Percentiles rank a stretch among this genome's conserved stretches.
These are phyloP conservation scores for Barnardius zonarius DNA, from an alignment of 2,113 vertebrate species.

Conservation along the genomic window DNA sequence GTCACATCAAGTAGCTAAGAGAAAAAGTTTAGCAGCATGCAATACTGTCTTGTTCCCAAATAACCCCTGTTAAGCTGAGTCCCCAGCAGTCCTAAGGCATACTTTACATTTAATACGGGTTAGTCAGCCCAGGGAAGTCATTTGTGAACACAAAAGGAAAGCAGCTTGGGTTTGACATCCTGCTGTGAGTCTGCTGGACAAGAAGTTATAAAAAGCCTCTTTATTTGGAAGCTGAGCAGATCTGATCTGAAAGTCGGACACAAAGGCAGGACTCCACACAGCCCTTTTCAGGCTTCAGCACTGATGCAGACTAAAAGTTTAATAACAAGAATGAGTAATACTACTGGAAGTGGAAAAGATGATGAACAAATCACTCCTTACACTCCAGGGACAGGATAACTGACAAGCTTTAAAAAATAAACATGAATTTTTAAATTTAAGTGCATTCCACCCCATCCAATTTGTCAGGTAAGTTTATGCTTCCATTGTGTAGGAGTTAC, in stretches of 20 bases:
- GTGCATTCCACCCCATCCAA: neutral
- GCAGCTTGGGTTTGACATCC: neutral
- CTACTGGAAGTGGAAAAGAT: neutral
- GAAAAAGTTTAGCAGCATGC: neutral
- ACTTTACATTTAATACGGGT: constrained; percentile 2
- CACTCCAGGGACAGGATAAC: neutral
- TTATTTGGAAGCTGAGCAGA: constrained; percentile 32
- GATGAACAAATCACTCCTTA: neutral
- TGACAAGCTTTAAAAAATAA: neutral
- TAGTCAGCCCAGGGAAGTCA: neutral
- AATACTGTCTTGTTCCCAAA: neutral
- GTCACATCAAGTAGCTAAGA: neutral
- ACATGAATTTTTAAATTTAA: neutral
- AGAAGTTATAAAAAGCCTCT: neutral
- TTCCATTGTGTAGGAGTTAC: neutral
- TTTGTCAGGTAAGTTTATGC: neutral
- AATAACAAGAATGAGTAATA: neutral
- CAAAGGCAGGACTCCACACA: neutral
- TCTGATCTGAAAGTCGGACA: neutral
- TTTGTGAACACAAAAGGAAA: constrained; percentile 20
- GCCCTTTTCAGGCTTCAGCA: neutral
- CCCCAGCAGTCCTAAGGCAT: neutral
- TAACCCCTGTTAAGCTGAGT: neutral
- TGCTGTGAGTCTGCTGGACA: constrained; percentile 9
- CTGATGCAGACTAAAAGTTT: neutral